Percentiles rank a stretch among this genome's conserved stretches.
These are phyloP conservation scores for Anastrepha ludens DNA, from an alignment of 1,140 invertebrate genomes.

Conservation along the genomic window DNA sequence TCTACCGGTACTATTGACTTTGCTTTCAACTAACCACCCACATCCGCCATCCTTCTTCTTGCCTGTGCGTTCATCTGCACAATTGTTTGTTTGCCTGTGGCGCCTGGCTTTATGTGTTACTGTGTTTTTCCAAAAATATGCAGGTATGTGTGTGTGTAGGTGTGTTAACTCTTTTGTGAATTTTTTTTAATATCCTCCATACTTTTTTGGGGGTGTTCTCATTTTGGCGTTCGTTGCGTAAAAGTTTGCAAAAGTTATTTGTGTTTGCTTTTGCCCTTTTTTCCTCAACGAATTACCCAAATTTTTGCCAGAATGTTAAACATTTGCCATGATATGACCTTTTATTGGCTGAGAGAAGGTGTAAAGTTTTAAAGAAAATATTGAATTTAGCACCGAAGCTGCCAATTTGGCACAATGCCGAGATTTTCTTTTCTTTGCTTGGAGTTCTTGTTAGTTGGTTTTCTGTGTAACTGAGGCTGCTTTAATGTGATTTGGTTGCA, in stretches of 20 bases:
- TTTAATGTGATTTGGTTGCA: background rate
- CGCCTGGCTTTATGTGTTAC: background rate
- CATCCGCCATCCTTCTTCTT: background rate
- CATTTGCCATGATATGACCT: background rate
- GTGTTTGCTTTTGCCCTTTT: background rate
- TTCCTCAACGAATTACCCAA: background rate
- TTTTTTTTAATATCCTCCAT: background rate
- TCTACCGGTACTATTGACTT: background rate
- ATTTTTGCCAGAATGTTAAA: background rate
- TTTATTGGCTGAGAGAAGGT: conserved; percentile 15
- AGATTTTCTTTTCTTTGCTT: conserved; percentile 4
- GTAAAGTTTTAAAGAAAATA: conserved; percentile 40
- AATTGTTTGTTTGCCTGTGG: background rate
- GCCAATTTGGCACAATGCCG: background rate
- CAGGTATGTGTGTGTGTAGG: background rate
- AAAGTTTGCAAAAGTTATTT: background rate
- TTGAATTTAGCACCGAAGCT: background rate
- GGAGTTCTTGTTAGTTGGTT: background rate
- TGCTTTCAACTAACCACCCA: background rate
- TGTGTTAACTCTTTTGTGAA: background rate
- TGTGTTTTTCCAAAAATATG: background rate
- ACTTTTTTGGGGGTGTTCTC: background rate
- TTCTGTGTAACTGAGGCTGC: background rate
- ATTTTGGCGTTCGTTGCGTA: conserved; percentile 28
- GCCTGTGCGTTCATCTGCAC: background rate